Base-by-base conservation (phyloP, 2,113 vertebrate species). In the Plecturocebus donacophilus region DNA sequence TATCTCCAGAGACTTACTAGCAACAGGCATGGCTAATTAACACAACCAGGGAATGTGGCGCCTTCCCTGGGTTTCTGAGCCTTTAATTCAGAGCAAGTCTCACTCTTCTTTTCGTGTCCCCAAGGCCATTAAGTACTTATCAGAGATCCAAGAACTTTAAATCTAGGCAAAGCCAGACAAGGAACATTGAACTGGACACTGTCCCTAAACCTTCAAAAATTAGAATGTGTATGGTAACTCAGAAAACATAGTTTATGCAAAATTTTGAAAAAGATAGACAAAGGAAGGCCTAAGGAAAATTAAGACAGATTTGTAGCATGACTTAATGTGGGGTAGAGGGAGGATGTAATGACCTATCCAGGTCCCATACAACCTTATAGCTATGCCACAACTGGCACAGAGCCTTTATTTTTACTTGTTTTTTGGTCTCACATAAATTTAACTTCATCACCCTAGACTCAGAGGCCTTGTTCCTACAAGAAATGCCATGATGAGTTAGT, bases 131-230 rank as follows among this genome's bases (percentile, higher is more conserved):
- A 93, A 89, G 4, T 75, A 58, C 68, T 96, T 95, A 83, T 64
- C 94, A 96, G 76, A 96, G 81, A 58, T 70, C 30, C 52, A 91
- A 40, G 80, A 91, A 88, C 45, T 95, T 92, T 68, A 95, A 64
- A 86, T 92, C 3, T 6, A 82, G 81, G 38, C 68, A 94, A 96
- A 96, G 17, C 8, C n/a, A 84, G 58, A 38, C 56, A 75, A 89
- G 11, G 54, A 89, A 45, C 38, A 83, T 13, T 91, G 42, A 94
- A 79, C 13, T 84, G 58, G 23, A 83, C 35, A 47, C 40, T 79
- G 45, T 66, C 68, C n/a, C 42, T 73, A 61, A 92, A 81, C 75
- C 25, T 91, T 85, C 17, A 76, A 85, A 95, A 58, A 25, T 95
- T 87, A 19, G 45, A 71, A 38, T 86, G 19, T 54, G 35, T 23